These are phyloP conservation scores for Lasius fuliginosus DNA, from an alignment of 2,888 invertebrate genomes.

Conservation along the genomic window DNA sequence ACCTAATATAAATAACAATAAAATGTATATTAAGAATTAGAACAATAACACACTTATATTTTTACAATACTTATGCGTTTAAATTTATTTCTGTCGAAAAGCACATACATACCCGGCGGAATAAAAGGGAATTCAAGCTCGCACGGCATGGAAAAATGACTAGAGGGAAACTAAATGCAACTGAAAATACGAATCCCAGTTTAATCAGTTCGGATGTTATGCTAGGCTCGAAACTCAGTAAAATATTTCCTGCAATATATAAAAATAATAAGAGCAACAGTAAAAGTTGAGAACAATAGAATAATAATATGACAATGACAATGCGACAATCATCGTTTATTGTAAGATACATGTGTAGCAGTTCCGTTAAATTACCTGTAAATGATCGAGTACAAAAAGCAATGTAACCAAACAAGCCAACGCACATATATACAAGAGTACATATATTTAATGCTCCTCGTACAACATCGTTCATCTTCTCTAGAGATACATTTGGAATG, in stretches of 20 bases:
- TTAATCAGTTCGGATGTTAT: conserved; percentile 96
- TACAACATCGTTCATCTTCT: conserved; percentile 95
- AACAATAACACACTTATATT: neutral
- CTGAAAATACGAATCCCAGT: conserved; percentile 97
- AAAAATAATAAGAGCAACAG: neutral
- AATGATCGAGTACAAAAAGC: conserved; percentile 94
- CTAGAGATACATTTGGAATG: conserved; percentile 94
- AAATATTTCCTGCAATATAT: conserved; percentile 92
- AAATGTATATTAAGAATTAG: conserved; percentile 7
- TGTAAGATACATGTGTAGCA: neutral
- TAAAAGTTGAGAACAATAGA: neutral
- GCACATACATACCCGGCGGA: conserved; percentile 90
- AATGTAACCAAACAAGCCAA: conserved; percentile 97
- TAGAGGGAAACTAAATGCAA: conserved; percentile 98
- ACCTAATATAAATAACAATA: conserved; percentile 86
- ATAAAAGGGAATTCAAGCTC: conserved; percentile 96
- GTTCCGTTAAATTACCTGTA: conserved; percentile 87
- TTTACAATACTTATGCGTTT: neutral
- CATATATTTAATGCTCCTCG: conserved; percentile 97
- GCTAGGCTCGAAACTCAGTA: conserved; percentile 94
- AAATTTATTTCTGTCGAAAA: neutral
- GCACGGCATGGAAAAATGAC: conserved; percentile 98
- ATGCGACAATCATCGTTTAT: neutral
- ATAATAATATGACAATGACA: neutral
- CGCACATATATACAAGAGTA: conserved; percentile 95